Conservation (phyloP, 1,140 invertebrate species). For the Zaprionus ornatus region DNA sequence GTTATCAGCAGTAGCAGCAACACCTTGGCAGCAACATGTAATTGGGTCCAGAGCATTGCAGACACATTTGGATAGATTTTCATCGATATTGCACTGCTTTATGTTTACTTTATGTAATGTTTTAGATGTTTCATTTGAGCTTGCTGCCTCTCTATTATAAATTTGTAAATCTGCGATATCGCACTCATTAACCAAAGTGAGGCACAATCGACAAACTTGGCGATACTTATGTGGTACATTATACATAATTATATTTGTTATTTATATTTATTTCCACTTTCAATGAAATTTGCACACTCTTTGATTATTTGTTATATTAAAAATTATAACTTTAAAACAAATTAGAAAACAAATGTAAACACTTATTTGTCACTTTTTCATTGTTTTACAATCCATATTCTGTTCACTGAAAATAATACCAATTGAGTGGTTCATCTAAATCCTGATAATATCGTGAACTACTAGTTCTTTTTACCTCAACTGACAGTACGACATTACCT, state of each 20-base stretch:
- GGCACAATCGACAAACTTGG: slow-evolving; percentile 85
- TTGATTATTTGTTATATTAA: slow-evolving; percentile 52
- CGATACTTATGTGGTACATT: slow-evolving; percentile 86
- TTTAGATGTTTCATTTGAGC: slow-evolving; percentile 37
- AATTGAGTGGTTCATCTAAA: slow-evolving; percentile 47
- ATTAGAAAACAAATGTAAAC: slow-evolving; percentile 79
- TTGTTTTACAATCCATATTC: slow-evolving; percentile 77
- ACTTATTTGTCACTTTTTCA: slow-evolving; percentile 77
- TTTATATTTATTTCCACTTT: slow-evolving; percentile 47
- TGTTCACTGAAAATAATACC: slow-evolving; percentile 67
- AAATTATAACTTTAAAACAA: slow-evolving; percentile 78
- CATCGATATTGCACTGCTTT: slow-evolving; percentile 40
- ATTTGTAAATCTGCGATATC: slow-evolving; percentile 83
- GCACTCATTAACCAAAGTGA: slow-evolving; percentile 79
- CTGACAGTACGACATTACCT: background rate
- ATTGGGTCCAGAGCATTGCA: slow-evolving; percentile 55
- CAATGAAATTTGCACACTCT: slow-evolving; percentile 48
- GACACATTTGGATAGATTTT: slow-evolving; percentile 48
- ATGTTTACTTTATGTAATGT: slow-evolving; percentile 16
- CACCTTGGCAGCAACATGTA: slow-evolving; percentile 55
- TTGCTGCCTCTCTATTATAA: slow-evolving; percentile 63
- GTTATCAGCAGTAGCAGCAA: slow-evolving; percentile 48
- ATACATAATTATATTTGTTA: slow-evolving; percentile 84
- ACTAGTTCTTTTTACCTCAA: slow-evolving; percentile 27
- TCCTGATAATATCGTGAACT: slow-evolving; percentile 33